Evolutionary conservation across 1,140 invertebrate genomes (phyloP).

Genomic region (Drosophila athabasca): DNA sequence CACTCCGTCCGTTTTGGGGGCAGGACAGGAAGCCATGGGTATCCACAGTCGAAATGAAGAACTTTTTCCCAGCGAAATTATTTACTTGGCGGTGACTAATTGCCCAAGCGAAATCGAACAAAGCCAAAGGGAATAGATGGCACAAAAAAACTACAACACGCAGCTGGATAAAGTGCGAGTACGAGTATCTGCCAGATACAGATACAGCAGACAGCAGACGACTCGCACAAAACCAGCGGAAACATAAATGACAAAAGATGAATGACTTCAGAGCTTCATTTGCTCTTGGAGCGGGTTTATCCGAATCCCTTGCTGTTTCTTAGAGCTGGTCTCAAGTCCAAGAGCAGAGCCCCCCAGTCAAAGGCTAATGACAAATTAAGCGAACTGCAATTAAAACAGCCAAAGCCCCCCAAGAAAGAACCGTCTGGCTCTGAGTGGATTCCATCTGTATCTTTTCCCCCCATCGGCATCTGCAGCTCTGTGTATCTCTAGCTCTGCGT

Average conservation of each 20-base stretch:
- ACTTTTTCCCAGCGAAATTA: slow-evolving; percentile 52
- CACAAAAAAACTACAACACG: not conserved
- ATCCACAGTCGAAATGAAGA: slow-evolving; percentile 20
- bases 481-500: slow-evolving; percentile 8
- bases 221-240: slow-evolving; percentile 26
- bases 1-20: not conserved
- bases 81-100: slow-evolving; percentile 78
- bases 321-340: slow-evolving; percentile 21
- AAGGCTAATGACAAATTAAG: slow-evolving; percentile 81
- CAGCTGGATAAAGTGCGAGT: too few relatives aligned
- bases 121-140: slow-evolving; percentile 27
- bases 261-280: slow-evolving; percentile 49
- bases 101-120: slow-evolving; percentile 73
- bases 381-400: slow-evolving; percentile 69
- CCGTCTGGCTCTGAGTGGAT: slow-evolving; percentile 17
- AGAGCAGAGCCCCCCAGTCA: slow-evolving; percentile 48
- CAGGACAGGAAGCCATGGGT: slow-evolving; percentile 49
- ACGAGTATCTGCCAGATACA: slow-evolving; percentile 40
- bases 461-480: not conserved
- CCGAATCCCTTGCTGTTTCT: not conserved
- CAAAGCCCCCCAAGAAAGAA: slow-evolving; percentile 23
- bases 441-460: slow-evolving; percentile 11
- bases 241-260: slow-evolving; percentile 62
- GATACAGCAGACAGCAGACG: not conserved
- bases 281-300: slow-evolving; percentile 15